Base-by-base conservation (phyloP, 2,797 vertebrate genomes). In the Agapornis canus region DNA sequence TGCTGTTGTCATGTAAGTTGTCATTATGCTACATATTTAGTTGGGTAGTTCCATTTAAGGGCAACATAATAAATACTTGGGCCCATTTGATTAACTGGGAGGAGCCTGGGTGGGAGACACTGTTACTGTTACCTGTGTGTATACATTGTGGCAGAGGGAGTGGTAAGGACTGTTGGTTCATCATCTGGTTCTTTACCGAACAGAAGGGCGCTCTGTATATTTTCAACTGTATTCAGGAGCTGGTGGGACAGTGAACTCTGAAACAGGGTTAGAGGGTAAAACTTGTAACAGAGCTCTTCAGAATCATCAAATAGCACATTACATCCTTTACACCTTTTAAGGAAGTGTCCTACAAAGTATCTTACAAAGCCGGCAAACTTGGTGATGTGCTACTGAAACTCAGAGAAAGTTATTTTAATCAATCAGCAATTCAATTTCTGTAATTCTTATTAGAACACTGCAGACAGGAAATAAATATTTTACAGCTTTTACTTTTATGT, bases 171-270 rank as follows among this genome's bases (percentile, higher is more conserved):
- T 71, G 94, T 97, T 11, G 99, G 98, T 26, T 97, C 98, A 54
- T 96, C 96, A 69, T 98, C 91, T 0, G 98, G 96, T 35, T 97
- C 89, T 86, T 97, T 99, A 61, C 98, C 98, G 79, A 97, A 97
- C 65, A 99, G 97, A 84, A 99, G 97, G 72, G 98, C 97, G 14
- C 98, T 99, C 92, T 99, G 99, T 56, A 99, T 96, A 57, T 98
- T 98, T 80, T 98, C 98, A 47, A 99, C 97, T 32, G 98, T 97
- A 21, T 76, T 92, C 31, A 99, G 96, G 80, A 99, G 97, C 85
- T 96, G 96, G 52, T 96, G 91, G 1, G 98, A 98, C 73, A 98
- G 86, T n/a, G 86, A 75, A 42, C 59, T 97, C 97, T 97, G 79
- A 17, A 63, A 95, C 54, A 91, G 29, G 60, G 90, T 85, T 51